Evolutionary conservation across 2,797 vertebrate genomes (phyloP), one percentile per base, ranked within the genome.

Genomic region (Notamacropus eugenii): DNA sequence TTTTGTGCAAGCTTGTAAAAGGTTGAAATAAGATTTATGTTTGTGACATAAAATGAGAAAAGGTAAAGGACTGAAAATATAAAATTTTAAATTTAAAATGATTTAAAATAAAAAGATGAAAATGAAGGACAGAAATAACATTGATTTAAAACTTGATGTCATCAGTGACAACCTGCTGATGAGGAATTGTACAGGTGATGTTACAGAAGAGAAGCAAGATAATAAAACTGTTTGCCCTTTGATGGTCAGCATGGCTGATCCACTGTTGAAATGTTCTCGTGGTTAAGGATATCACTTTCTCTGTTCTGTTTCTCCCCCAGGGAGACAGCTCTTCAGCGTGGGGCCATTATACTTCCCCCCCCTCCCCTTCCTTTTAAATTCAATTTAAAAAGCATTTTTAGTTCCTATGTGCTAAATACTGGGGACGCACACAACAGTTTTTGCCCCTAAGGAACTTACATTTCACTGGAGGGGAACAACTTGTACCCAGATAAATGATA

Each of bases 91-190:
- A 46, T 52, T 92, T 90, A 62, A 95, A 14, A 29, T 91, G 31
- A 67, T 92, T 97, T 95, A 92, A 95, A 97, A 92, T 4, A 11
- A 95, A 55, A 34, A 87, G 31, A n/a, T 93, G 58, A 93, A 93
- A 55, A 31, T 82, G 34, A 94, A 93, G 62, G 50, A 29, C 27
- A 90, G 92, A 92, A 50, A 52, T 74, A 92, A 74, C 92, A 40
- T 52, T 94, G 90, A 90, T 92, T 93, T 94, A 94, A 59, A 96
- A 95, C 14, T 91, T 93, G 91, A 58, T 40, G 4, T 94, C 50
- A 62, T 82, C 24, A 29, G 54, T 67, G 9, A 94, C 40, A 54
- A 19, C 57, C 82, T n/a, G 22, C 59, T 55, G 29, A 90, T 55
- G 55, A 55, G 92, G 40, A 93, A 90, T 52, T 50, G 90, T 62